Base-by-base conservation (phyloP, 2,888 invertebrate genomes). In the Oeneis ivallda region DNA sequence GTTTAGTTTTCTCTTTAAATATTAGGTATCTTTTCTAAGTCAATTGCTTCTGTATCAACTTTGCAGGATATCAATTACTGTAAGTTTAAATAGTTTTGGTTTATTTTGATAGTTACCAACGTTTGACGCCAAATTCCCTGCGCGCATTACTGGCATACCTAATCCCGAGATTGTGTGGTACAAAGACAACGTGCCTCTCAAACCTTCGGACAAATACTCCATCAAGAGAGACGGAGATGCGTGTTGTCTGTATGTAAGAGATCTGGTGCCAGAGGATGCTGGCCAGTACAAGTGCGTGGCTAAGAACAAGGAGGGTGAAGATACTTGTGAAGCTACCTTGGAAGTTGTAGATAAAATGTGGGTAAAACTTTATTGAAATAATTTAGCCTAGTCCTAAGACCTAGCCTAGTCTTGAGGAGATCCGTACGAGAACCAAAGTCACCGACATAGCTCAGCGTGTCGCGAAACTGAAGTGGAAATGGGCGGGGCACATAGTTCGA, bases 121-220 rank as follows among this genome's bases (percentile, higher is more conserved):
- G 41, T 94, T 94, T 79, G 96, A 97, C 83, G 96, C 95, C 1
- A 97, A 97, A 78, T 96, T 98, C 85, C 94, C 95, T 0, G 97
- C 96, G 0, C 94, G 96, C 2, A 94, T 97, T 0, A 93, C 93
- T 60, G 97, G 97, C 9, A 93, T 97, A 4, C 98, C 98, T 0
- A 92, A 93, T 53, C 98, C 98, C 0, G 96, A 97, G 10, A 93
- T 98, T 19, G 91, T 94, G 0, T 99, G 98, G 98, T 96, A 94
- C 87, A 96, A 95, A 86, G 94, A 98, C 84, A 97, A 96, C 8
- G 92, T 94, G 65, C 95, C 94, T 0, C 93, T 98, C 17, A 84
- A 87, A 0, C 93, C 94, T 70, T 89, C 93, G 2, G 94, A 95
- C 60, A 97, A 96, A 81, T 97, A 96, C 82, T 93, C 93, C 70